Percentiles rank a stretch among this genome's conserved stretches.
These are phyloP conservation scores for Acromyrmex heyeri DNA, from an alignment of 1,140 invertebrate species.

Conservation along the genomic window DNA sequence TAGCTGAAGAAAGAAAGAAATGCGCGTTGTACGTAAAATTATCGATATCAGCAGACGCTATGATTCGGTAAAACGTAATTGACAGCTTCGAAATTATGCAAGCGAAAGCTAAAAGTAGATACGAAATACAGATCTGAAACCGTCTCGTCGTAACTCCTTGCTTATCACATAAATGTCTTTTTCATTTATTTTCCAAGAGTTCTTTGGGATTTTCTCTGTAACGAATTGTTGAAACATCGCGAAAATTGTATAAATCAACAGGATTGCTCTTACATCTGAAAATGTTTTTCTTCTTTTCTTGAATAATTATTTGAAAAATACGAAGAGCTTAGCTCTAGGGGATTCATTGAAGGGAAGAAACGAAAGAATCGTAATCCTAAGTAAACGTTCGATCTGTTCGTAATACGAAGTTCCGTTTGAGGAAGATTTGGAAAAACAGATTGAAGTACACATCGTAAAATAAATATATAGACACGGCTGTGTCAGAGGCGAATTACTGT, in stretches of 20 bases:
- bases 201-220: background rate
- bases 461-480: background rate
- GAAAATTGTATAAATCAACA: conserved; percentile 15
- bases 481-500: background rate
- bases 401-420: background rate
- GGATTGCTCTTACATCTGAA: background rate
- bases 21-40: background rate
- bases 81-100: conserved; percentile 65
- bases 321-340: background rate
- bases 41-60: conserved; percentile 1
- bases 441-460: background rate
- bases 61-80: conserved; percentile 17
- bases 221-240: background rate
- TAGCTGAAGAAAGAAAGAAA: background rate
- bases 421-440: background rate
- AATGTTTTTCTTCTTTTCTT: background rate
- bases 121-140: conserved; percentile 36
- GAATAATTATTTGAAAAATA: background rate
- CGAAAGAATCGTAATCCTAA: background rate
- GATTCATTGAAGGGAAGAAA: background rate
- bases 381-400: background rate
- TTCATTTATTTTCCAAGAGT: background rate
- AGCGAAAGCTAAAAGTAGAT: conserved; percentile 57
- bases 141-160: background rate
- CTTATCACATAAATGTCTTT: conserved; percentile 4